Evolutionary conservation across 2,113 vertebrate species (phyloP), one percentile per base, ranked within the genome.

Genomic region (Microtus ochrogaster): DNA sequence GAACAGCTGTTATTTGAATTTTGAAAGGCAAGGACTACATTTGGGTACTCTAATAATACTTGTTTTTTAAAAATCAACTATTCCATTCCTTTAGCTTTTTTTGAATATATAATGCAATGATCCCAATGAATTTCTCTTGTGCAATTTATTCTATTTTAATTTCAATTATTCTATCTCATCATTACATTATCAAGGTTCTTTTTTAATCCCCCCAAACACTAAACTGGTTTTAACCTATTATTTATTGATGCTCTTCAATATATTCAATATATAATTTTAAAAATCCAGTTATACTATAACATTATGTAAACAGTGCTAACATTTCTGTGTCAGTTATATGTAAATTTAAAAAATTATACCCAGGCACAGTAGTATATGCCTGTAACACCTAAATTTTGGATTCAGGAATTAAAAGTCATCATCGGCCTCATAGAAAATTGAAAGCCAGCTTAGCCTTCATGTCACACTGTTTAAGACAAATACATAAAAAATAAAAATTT

Each of bases 1-100:
- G 47, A 44, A 85, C 97, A 98, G 97, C 94, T 98, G 96, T 83
- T 95, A 92, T 33, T 92, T 92, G 52, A 95, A 94, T 97, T 97
- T 89, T 85, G 47, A 82, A 70, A 94, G 39, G 66, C 70, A 95
- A 94, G 83, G 72, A 77, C 74, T 90, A 44, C 30, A 94, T 83
- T 84, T 90, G 52, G 28, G 21, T 81, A 82, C 72, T 90, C 36
- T 36, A 93, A 94, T 3, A 92, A 49, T 44, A 90, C 84, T 89
- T 85, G 22, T 26, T 61, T 52, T 52, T 39, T 73, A 73, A 82
- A 86, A 73, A 86, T 49, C 66, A 70, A 70, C 79, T 65, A 85
- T 8, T 49, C 58, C 33, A 47, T 55, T 92, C 61, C 68, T 58
- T 78, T 26, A 77, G 41, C 16, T 93, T 94, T 74, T 73, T 26